Evolutionary conservation across 2,797 vertebrate genomes (phyloP).

Genomic region (Sphenopsis melanotis): DNA sequence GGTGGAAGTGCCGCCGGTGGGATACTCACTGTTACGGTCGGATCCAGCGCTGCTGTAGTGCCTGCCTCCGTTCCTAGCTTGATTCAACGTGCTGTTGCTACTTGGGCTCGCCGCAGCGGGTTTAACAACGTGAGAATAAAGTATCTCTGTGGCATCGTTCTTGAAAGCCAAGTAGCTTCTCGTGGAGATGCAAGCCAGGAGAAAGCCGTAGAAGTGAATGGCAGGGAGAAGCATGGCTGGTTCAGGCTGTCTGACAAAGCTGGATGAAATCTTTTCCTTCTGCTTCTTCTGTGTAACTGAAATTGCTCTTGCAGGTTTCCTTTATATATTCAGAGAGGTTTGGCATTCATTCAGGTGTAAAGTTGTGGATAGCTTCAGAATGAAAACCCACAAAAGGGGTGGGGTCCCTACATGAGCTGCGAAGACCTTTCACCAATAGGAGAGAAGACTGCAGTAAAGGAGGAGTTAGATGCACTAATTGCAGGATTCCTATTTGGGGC

Average conservation of each 20-base stretch:
- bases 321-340: constrained; percentile 79
- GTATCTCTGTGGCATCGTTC: constrained; percentile 92
- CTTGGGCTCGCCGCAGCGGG: constrained; percentile 75
- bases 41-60: constrained; percentile 71
- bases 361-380: constrained; percentile 76
- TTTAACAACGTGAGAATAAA: constrained; percentile 81
- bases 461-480: constrained; percentile 68
- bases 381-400: constrained; percentile 78
- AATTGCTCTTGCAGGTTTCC: constrained; percentile 66
- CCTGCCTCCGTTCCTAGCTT: constrained; percentile 88
- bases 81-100: constrained; percentile 89
- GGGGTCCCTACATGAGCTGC: constrained; percentile 68
- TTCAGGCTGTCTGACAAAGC: constrained; percentile 36
- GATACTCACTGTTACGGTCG: constrained; percentile 86
- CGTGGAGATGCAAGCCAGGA: constrained; percentile 83
- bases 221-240: constrained; percentile 81
- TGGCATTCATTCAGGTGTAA: constrained; percentile 88
- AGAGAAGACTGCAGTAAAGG: constrained; percentile 68
- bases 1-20: not conserved
- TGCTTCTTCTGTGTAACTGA: constrained; percentile 67
- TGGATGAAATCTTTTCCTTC: constrained; percentile 40
- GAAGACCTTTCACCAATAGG: constrained; percentile 73
- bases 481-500: constrained; percentile 24
- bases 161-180: constrained; percentile 85
- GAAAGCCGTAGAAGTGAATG: constrained; percentile 77